Conservation (phyloP, 2,797 vertebrate genomes). For the Brachyrhaphis roseni region DNA sequence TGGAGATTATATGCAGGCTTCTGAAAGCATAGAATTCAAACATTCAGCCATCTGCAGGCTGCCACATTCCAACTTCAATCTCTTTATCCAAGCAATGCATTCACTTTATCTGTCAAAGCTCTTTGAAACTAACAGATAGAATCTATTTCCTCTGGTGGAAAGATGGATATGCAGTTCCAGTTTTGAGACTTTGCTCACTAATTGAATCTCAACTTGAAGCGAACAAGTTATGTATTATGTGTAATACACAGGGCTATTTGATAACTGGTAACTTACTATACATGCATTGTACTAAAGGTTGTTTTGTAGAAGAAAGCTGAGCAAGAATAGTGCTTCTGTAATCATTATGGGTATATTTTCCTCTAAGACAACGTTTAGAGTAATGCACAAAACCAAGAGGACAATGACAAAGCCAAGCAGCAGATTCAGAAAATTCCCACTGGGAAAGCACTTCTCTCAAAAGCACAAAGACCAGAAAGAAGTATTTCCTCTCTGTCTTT, state of each 20-base stretch:
- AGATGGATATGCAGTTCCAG: conserved; percentile 38
- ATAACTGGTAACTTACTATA: conserved; percentile 15
- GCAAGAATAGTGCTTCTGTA: conserved; percentile 14
- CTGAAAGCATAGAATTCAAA: conserved; percentile 29
- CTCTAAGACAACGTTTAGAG: conserved; percentile 12
- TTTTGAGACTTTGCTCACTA: conserved; percentile 48
- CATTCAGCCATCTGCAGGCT: conserved; percentile 40
- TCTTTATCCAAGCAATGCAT: conserved; percentile 47
- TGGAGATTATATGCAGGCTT: conserved; percentile 13
- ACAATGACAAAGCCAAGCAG: conserved; percentile 8
- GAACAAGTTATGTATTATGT: conserved; percentile 17
- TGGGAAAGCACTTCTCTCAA: conserved; percentile 11
- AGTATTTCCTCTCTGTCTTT: background rate
- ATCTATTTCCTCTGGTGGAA: conserved; percentile 58
- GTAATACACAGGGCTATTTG: background rate
- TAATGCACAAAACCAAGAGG: conserved; percentile 9
- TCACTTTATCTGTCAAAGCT: conserved; percentile 50
- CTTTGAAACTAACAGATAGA: conserved; percentile 55
- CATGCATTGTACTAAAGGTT: background rate
- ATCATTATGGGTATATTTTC: background rate
- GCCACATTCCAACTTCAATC: conserved; percentile 39
- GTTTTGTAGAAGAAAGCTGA: background rate
- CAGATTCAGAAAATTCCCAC: conserved; percentile 7
- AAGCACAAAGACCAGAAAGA: conserved; percentile 11
- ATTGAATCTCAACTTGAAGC: conserved; percentile 55